Evolutionary conservation across 1,140 invertebrate genomes (phyloP), one percentile per base, ranked within the genome.

Genomic region (Plectrocnemia conspersa): DNA sequence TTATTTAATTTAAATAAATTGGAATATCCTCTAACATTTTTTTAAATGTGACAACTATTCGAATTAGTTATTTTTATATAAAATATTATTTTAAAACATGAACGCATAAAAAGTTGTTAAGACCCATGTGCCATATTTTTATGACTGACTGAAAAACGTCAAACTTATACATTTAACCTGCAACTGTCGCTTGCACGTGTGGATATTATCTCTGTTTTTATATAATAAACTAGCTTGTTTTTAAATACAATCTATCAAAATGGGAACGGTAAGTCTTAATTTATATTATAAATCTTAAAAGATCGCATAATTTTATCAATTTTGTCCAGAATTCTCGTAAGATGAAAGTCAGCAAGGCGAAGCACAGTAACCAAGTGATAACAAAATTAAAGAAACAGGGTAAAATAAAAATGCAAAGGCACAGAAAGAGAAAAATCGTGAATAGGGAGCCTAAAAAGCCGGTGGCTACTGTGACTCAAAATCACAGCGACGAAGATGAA

Each of bases 301-400:
- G 22, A 40, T 18, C 13, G 33, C 16, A 36, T 36, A 13, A 5
- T 5, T 36, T 36, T 13, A 36, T 36, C 11, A 5, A 13, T 36
- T 38, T 53, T 41, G 68, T 66, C 53, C 65, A 77, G 68, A 78
- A 77, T 74, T 68, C 72, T 58, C 69, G 71, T 33, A 80, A 80
- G 64, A 50, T 63, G 16, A 80, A 80, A 64, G 75, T 82, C 16
- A 82, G 78, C 60, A 80, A 78, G 67, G 64, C 77, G 11, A 84
- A 84, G 63, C 75, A 76, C 41, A 81, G 75, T 44, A 83, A 83
- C 66, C 80, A 81, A 47, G 82, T 75, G 5, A 77, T 75, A 45
- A 82, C 76, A 42, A 82, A 80, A 64, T 73, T 82, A 62, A 70
- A 73, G 15, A 79, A 79, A 52, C 77, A 80, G 66, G 81, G 80